phyloP scores from a whole-genome alignment of 2,113 vertebrate species.

The Oplegnathus fasciatus region DNA sequence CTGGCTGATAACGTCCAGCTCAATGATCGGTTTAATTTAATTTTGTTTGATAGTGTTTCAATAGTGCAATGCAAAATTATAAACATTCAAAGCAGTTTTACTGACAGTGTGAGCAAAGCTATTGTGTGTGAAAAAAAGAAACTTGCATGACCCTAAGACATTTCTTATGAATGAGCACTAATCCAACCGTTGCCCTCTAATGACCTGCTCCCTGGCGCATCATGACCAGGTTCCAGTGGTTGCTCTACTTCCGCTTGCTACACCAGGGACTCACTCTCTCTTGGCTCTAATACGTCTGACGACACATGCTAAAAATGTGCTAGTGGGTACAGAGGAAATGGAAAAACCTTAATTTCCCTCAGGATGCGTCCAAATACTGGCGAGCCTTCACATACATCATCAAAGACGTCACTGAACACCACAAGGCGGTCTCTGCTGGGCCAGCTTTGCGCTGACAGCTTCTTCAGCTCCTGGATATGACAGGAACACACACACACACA shows the following conservation, averaged over 20 bases:
- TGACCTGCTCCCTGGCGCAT: slow-evolving; percentile 54
- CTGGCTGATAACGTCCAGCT: not conserved
- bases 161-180: slow-evolving; percentile 37
- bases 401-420: slow-evolving; percentile 84
- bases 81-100: not conserved
- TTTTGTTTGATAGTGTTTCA: not conserved
- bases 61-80: not conserved
- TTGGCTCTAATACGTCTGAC: slow-evolving; percentile 66
- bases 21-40: not conserved
- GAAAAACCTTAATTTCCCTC: slow-evolving; percentile 88
- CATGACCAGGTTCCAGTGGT: slow-evolving; percentile 59
- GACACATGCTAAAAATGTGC: slow-evolving; percentile 77
- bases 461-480: slow-evolving; percentile 79
- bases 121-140: not conserved
- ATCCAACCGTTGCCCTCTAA: slow-evolving; percentile 42
- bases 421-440: slow-evolving; percentile 78
- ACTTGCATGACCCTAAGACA: slow-evolving; percentile 10
- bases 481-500: slow-evolving; percentile 57
- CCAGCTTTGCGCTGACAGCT: slow-evolving; percentile 64
- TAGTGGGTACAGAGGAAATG: slow-evolving; percentile 76
- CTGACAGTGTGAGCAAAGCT: not conserved
- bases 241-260: slow-evolving; percentile 71
- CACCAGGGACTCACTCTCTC: slow-evolving; percentile 73
- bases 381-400: slow-evolving; percentile 85
- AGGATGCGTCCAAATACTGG: slow-evolving; percentile 86